phyloP scores from a whole-genome alignment of 2,113 vertebrate species.

The Misgurnus mizolepis region DNA sequence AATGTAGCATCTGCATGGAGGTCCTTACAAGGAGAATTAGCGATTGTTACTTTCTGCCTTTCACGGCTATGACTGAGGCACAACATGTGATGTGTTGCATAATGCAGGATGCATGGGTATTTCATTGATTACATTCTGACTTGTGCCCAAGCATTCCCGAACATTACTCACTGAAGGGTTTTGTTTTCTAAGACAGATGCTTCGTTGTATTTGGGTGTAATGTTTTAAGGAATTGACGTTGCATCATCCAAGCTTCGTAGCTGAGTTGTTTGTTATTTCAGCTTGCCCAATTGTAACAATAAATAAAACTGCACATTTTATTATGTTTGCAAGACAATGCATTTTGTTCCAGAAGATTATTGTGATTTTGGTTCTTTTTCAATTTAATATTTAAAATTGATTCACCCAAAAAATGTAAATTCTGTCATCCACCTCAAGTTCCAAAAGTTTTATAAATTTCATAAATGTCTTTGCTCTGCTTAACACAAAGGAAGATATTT shows the following conservation, averaged over 20 bases:
- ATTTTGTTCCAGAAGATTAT: neutral
- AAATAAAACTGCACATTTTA: neutral
- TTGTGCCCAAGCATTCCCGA: constrained; percentile 36
- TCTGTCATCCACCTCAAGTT: too few relatives aligned
- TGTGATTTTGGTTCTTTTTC: neutral
- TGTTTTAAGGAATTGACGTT: constrained; percentile 51
- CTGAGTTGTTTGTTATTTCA: constrained; percentile 35
- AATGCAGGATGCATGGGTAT: constrained; percentile 44
- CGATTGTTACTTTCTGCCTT: constrained; percentile 74
- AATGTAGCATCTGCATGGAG: constrained; percentile 70
- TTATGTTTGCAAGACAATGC: neutral
- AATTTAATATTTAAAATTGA: neutral
- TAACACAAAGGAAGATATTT: too few relatives aligned
- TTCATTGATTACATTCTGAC: constrained; percentile 50
- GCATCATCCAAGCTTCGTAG: constrained; percentile 58
- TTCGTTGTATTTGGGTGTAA: constrained; percentile 62
- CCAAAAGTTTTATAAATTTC: too few relatives aligned
- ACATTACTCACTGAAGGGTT: constrained; percentile 36
- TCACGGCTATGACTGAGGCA: constrained; percentile 67
- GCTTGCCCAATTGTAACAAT: neutral
- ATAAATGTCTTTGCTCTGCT: too few relatives aligned
- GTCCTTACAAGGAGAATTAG: constrained; percentile 72
- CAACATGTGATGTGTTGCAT: constrained; percentile 55
- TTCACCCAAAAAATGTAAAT: too few relatives aligned
- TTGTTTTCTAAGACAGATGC: constrained; percentile 47